Conservation (phyloP, 2,888 invertebrate genomes). For the Machimus atricapillus region DNA sequence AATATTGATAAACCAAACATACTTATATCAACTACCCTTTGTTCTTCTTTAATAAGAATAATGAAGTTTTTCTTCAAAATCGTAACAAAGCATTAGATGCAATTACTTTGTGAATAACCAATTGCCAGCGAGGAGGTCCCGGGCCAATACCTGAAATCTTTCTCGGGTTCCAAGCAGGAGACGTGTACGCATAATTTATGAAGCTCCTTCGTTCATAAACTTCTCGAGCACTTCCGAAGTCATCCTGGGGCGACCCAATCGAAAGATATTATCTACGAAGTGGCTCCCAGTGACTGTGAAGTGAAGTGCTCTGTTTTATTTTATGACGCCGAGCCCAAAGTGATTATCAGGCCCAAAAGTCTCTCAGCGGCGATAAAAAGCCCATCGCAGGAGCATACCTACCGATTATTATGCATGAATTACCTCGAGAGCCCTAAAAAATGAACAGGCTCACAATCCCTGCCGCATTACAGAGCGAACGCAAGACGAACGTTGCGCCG, state of each 20-base stretch:
- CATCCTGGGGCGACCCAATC: neutral
- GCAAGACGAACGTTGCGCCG: neutral
- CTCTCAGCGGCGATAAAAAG: constrained; percentile 29
- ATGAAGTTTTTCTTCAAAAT: neutral
- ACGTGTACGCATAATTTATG: neutral
- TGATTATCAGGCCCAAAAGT: constrained; percentile 21
- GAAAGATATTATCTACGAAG: neutral
- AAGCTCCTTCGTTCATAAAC: neutral
- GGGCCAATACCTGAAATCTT: neutral
- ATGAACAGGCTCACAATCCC: neutral
- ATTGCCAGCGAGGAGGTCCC: neutral
- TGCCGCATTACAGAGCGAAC: neutral
- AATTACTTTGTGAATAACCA: neutral
- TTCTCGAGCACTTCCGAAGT: neutral
- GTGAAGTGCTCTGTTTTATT: neutral
- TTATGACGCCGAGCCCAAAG: constrained; percentile 5
- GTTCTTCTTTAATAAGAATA: neutral
- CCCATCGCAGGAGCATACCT: neutral
- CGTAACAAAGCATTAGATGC: neutral
- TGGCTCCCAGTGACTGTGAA: neutral
- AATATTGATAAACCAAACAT: no score
- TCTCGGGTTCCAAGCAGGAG: neutral
- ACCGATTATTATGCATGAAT: constrained; percentile 28
- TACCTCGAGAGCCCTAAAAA: constrained; percentile 36
- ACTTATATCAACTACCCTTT: no score